These are phyloP conservation scores for Dysidea cf. avara DNA, from an alignment of 37 sponge, comb jelly and placozoan genomes.

Conservation along the genomic window DNA sequence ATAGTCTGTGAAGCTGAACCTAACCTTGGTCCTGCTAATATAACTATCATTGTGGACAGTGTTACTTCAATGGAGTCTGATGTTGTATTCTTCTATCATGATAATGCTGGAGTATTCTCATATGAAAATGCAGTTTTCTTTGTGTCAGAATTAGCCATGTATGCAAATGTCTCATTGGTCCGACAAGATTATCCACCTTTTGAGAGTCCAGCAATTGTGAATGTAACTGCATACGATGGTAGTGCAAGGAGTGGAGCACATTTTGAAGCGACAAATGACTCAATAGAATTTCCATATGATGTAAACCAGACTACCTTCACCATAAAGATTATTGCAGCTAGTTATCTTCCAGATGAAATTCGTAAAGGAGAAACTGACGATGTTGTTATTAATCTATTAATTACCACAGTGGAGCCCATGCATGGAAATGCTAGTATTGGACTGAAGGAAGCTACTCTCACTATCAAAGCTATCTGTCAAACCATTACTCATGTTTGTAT, in stretches of 20 bases:
- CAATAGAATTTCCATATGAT: conserved; percentile 38
- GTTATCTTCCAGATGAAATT: conserved; percentile 46
- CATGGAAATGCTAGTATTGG: conserved; percentile 54
- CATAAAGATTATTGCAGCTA: conserved; percentile 54
- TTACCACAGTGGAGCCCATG: conserved; percentile 51
- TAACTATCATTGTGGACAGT: conserved; percentile 69
- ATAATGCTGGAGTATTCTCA: conserved; percentile 78
- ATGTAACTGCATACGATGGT: conserved; percentile 59
- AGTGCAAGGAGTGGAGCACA: conserved; percentile 62
- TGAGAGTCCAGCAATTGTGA: conserved; percentile 73
- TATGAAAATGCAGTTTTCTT: conserved; percentile 58
- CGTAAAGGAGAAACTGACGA: conserved; percentile 80
- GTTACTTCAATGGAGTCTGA: conserved; percentile 20
- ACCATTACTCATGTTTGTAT: conserved; percentile 75
- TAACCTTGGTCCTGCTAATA: conserved; percentile 70
- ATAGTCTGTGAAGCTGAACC: conserved; percentile 61
- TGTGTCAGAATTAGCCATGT: conserved; percentile 68
- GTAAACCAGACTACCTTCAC: conserved; percentile 42
- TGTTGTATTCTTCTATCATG: conserved; percentile 70
- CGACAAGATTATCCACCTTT: conserved; percentile 62
- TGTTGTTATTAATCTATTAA: conserved; percentile 51
- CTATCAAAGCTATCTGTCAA: conserved; percentile 81
- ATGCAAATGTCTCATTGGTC: conserved; percentile 70
- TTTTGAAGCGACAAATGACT: conserved; percentile 58
- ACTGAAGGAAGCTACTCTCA: conserved; percentile 35